Conservation (phyloP, 2,888 invertebrate species). For the Drosophila borborema region DNA sequence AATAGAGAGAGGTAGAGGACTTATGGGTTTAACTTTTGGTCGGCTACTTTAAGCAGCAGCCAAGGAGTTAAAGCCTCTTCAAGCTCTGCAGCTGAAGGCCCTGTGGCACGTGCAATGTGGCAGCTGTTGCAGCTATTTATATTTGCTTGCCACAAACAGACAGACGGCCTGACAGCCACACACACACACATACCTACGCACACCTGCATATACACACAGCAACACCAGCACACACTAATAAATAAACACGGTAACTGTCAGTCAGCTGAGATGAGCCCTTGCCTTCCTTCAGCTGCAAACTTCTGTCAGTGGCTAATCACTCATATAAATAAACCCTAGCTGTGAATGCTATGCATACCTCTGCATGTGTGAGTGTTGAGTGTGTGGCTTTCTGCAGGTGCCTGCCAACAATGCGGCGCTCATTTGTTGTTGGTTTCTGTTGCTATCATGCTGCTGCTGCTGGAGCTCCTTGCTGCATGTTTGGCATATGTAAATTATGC, state of each 20-base stretch:
- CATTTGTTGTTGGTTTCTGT: conserved; percentile 46
- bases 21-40: neutral
- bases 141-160: conserved; percentile 72
- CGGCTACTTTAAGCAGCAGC: conserved; percentile 33
- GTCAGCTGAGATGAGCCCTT: conserved; percentile 33
- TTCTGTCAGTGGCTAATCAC: conserved; percentile 71
- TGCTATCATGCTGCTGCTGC: neutral
- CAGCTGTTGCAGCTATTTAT: conserved; percentile 55
- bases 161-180: conserved; percentile 23
- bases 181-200: conserved; percentile 37
- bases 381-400: conserved; percentile 39
- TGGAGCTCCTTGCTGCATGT: conserved; percentile 46
- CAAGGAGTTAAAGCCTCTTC: conserved; percentile 21
- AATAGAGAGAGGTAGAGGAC: neutral
- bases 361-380: conserved; percentile 5
- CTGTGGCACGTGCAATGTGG: conserved; percentile 48
- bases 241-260: conserved; percentile 63
- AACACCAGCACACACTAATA: conserved; percentile 64
- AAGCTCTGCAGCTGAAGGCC: conserved; percentile 6
- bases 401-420: conserved; percentile 54
- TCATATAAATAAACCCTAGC: conserved; percentile 72
- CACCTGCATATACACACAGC: conserved; percentile 37
- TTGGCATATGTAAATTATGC: conserved; percentile 78
- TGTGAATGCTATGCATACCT: conserved; percentile 15
- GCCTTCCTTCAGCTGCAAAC: conserved; percentile 18